phyloP scores from a whole-genome alignment of 2,888 invertebrate genomes.

The Allacma fusca region DNA sequence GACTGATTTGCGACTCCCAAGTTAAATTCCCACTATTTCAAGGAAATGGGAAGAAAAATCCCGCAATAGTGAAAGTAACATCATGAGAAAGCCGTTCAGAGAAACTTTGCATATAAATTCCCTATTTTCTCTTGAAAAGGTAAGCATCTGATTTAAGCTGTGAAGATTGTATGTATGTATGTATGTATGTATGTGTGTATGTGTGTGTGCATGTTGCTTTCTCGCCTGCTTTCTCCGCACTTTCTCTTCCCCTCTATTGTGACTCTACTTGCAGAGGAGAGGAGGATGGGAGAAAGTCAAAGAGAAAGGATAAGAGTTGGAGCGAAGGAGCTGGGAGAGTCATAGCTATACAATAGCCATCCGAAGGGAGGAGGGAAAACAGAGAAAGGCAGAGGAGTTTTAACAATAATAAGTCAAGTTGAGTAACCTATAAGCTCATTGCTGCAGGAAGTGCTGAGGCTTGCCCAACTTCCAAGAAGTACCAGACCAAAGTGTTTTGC shows the following conservation, averaged over 20 bases:
- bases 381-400: background rate
- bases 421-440: constrained; percentile 8
- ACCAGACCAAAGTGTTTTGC: constrained; percentile 21
- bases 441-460: constrained; percentile 16
- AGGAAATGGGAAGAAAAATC: constrained; percentile 37
- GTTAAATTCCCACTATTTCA: constrained; percentile 41
- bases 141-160: constrained; percentile 13
- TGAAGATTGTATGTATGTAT: background rate
- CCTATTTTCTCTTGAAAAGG: constrained; percentile 34
- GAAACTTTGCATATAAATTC: constrained; percentile 43
- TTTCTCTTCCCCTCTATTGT: background rate
- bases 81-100: constrained; percentile 34
- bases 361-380: no score
- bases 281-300: no score
- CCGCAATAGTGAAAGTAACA: constrained; percentile 39
- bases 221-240: background rate
- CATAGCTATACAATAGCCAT: no score
- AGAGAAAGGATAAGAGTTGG: no score
- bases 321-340: no score
- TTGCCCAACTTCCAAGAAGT: background rate
- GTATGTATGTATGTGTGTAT: no score
- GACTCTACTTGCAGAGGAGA: background rate
- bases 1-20: constrained; percentile 56
- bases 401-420: constrained; percentile 13
- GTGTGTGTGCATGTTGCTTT: background rate